Conservation (phyloP, 30 jellyfish, hydroid and myxozoan species). For the Turritopsis rubra region DNA sequence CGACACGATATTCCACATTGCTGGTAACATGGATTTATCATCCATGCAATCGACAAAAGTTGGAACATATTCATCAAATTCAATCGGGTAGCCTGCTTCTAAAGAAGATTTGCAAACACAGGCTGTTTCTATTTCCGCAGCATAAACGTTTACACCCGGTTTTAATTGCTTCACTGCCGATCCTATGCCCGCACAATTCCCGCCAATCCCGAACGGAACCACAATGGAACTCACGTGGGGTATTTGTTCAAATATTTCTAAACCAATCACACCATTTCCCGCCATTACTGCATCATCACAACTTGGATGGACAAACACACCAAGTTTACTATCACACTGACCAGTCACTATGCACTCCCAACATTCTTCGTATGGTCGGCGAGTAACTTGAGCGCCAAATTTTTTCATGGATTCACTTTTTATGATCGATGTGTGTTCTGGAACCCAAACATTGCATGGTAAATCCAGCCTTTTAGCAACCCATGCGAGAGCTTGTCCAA, state of each 20-base stretch:
- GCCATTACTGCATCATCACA: not conserved
- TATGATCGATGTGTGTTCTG: not conserved
- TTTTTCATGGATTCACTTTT: not conserved
- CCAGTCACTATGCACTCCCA: slow-evolving; percentile 1
- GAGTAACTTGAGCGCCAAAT: not conserved
- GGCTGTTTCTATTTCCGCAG: not conserved
- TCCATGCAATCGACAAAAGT: not conserved
- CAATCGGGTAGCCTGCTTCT: not conserved
- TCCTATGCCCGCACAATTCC: not conserved
- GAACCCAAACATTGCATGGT: not conserved
- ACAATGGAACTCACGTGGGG: not conserved
- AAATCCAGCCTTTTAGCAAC: not conserved
- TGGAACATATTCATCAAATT: not conserved
- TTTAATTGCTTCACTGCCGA: slow-evolving; percentile 9
- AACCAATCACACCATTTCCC: slow-evolving; percentile 18
- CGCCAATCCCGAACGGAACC: slow-evolving; percentile 28
- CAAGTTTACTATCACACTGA: not conserved
- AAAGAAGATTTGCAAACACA: not conserved
- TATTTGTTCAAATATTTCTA: slow-evolving; percentile 6
- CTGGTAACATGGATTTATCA: not conserved
- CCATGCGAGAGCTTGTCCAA: not conserved
- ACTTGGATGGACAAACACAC: slow-evolving; percentile 3
- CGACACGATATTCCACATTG: not conserved
- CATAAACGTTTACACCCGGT: not conserved
- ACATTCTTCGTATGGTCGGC: not conserved